phyloP scores from a whole-genome alignment of 1,140 invertebrate genomes.

The Drosophila suzukii region DNA sequence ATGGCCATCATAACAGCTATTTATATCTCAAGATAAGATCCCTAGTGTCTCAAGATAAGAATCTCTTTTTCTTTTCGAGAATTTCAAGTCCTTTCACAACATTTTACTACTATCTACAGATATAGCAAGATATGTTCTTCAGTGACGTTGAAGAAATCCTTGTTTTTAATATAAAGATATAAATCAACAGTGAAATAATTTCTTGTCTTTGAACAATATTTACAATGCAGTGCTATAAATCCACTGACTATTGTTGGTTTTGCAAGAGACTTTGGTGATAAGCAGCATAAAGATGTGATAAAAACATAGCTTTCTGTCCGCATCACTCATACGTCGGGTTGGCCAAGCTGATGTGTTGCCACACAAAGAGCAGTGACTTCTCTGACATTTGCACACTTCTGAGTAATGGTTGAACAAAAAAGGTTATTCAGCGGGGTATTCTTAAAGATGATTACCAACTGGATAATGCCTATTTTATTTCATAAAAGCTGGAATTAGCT shows the following conservation, averaged over 20 bases:
- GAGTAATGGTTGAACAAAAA: constrained; percentile 4
- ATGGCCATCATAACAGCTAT: not conserved
- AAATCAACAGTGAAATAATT: not conserved
- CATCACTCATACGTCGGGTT: constrained; percentile 52
- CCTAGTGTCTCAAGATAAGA: not conserved
- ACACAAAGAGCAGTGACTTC: constrained; percentile 18
- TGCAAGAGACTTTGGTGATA: constrained; percentile 9
- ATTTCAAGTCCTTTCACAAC: constrained; percentile 1
- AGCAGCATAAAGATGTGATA: constrained; percentile 25
- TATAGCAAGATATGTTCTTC: not conserved
- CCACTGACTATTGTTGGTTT: constrained; percentile 11
- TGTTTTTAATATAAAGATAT: not conserved
- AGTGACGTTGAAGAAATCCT: too few relatives aligned
- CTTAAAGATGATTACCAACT: constrained; percentile 11
- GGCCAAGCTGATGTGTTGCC: constrained; percentile 24
- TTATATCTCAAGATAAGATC: constrained; percentile 1
- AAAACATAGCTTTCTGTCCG: constrained; percentile 1
- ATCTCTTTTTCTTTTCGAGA: not conserved
- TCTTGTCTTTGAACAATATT: not conserved
- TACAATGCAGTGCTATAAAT: constrained; percentile 11
- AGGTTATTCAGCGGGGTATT: not conserved
- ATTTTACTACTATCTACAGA: not conserved
- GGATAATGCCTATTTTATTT: constrained; percentile 10
- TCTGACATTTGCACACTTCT: constrained; percentile 24
- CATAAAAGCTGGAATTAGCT: not conserved